phyloP scores from a whole-genome alignment of 2,797 vertebrate genomes.

The Toxotes lorentzi region DNA sequence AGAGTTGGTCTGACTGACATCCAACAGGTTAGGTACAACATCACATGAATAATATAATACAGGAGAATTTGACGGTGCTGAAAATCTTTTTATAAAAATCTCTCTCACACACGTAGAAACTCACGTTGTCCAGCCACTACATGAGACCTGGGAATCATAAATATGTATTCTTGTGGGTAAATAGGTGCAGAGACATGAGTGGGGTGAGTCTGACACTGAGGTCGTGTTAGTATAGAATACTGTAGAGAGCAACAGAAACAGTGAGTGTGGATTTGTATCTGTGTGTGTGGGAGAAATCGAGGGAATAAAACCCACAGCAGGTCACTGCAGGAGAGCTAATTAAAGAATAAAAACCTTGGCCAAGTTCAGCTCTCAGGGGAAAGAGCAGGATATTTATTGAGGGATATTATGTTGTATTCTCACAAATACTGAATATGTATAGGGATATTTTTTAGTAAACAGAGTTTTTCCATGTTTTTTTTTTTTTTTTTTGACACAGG shows the following conservation, averaged over 20 bases:
- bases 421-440: background rate
- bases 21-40: background rate
- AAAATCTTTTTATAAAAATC: background rate
- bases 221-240: slow-evolving; percentile 32
- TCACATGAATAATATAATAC: background rate
- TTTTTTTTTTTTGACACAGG: background rate
- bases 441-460: background rate
- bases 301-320: slow-evolving; percentile 24
- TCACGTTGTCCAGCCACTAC: background rate
- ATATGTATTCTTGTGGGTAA: slow-evolving; percentile 32
- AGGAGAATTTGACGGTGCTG: background rate
- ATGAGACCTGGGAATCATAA: slow-evolving; percentile 4
- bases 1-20: background rate
- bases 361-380: slow-evolving; percentile 24
- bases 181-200: slow-evolving; percentile 27
- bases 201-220: slow-evolving; percentile 20
- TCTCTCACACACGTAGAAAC: background rate
- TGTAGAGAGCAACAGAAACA: background rate
- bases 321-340: slow-evolving; percentile 51
- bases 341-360: slow-evolving; percentile 48
- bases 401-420: slow-evolving; percentile 17
- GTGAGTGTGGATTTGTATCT: background rate
- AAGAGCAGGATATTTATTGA: slow-evolving; percentile 26
- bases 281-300: background rate
- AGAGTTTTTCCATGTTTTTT: background rate